phyloP scores from a whole-genome alignment of 2,797 vertebrate species.

The Jordanella pulchra region DNA sequence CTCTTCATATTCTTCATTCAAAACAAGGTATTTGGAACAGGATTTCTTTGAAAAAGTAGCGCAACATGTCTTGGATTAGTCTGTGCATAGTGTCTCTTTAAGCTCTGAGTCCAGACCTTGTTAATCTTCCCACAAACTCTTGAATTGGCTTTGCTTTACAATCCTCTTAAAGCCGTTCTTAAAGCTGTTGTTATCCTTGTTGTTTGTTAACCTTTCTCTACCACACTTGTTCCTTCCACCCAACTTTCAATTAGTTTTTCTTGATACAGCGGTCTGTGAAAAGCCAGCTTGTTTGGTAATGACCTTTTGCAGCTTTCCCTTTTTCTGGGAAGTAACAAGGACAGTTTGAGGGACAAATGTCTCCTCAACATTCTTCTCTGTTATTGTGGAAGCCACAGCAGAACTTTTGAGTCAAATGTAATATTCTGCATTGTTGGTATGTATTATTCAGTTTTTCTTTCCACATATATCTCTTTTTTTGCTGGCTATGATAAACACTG shows the following conservation, averaged over 20 bases:
- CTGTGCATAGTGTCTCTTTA: not conserved
- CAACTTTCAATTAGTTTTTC: not conserved
- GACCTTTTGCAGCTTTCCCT: not conserved
- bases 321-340: not conserved
- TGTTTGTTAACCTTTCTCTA: not conserved
- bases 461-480: not conserved
- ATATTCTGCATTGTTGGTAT: not conserved
- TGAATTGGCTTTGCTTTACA: not conserved
- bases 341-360: not conserved
- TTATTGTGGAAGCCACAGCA: not conserved
- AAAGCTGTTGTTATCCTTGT: slow-evolving; percentile 8
- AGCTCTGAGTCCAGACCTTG: not conserved
- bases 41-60: not conserved
- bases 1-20: no score
- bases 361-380: not conserved
- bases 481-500: not conserved
- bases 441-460: not conserved
- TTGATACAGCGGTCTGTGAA: slow-evolving; percentile 1
- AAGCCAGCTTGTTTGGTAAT: not conserved
- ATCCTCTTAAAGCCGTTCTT: slow-evolving; percentile 8
- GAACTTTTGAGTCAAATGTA: not conserved
- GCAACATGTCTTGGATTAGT: not conserved
- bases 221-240: not conserved
- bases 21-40: no score
- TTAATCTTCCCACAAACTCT: not conserved